Evolutionary conservation across 1,140 invertebrate genomes (phyloP).

Genomic region (Mylabris phalerata): DNA sequence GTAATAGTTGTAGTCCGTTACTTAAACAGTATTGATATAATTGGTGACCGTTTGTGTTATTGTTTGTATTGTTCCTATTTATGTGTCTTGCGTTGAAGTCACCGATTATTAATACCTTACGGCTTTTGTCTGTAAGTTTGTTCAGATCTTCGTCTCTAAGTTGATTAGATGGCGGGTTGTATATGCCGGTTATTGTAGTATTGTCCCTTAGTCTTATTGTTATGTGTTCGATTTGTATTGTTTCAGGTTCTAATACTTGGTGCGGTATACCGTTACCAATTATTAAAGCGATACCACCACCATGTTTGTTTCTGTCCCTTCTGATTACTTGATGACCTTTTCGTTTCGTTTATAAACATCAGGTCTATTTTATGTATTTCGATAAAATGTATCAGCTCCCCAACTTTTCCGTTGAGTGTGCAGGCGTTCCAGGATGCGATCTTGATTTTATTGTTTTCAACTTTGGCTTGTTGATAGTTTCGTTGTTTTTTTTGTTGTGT

Average conservation of each 20-base stretch:
- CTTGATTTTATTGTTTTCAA: background rate
- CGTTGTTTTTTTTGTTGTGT: too few species aligned
- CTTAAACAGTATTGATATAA: too few species aligned
- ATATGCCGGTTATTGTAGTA: background rate
- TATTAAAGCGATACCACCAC: background rate
- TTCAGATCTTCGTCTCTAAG: background rate
- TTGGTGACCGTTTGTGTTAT: too few species aligned
- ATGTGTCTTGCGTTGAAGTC: too few species aligned
- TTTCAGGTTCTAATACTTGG: too few species aligned
- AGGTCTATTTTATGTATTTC: background rate
- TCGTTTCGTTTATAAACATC: background rate
- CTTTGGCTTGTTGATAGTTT: too few species aligned
- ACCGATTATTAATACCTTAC: too few species aligned
- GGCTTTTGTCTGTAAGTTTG: background rate
- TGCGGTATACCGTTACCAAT: background rate
- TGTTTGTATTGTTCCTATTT: too few species aligned
- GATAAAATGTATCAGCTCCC: background rate
- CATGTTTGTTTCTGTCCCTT: background rate
- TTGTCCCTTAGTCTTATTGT: background rate
- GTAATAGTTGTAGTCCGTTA: too few species aligned
- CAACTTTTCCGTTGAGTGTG: background rate
- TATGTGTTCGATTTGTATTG: background rate
- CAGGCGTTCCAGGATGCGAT: background rate
- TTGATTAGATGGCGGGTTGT: background rate
- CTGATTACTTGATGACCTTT: constrained; percentile 1